Evolutionary conservation across 2,113 vertebrate species (phyloP).

Genomic region (Crotalus tigris): DNA sequence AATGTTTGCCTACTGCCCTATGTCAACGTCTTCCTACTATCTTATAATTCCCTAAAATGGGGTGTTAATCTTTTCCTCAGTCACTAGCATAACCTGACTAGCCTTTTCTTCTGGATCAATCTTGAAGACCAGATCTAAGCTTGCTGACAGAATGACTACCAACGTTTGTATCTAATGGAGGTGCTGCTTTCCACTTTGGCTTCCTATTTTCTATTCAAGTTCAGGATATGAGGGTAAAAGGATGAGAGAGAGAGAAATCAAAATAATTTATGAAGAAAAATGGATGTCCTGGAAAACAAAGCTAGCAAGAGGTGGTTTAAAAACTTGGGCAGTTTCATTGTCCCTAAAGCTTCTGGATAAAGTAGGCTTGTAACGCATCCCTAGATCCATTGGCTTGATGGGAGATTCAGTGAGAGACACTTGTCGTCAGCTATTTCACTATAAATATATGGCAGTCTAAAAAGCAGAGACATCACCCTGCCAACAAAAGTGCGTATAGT

Average conservation of each 20-base stretch:
- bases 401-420: neutral
- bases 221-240: neutral
- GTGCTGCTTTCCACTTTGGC: neutral
- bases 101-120: neutral
- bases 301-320: neutral
- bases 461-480: too few species aligned
- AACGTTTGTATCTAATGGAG: neutral
- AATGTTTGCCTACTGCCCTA: neutral
- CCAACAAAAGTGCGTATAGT: too few species aligned
- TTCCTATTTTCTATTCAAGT: neutral
- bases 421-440: neutral
- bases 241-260: neutral
- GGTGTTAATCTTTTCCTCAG: neutral
- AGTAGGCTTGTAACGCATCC: neutral
- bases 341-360: neutral
- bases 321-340: neutral
- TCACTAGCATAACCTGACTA: neutral
- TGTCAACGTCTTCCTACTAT: neutral
- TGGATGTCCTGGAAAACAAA: neutral
- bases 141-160: neutral
- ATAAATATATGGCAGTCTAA: neutral
- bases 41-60: neutral
- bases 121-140: neutral
- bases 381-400: neutral
- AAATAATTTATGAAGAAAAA: neutral